A percentile compares a stretch with the other conserved stretches of the same genome.
Conservation (phyloP, 2,888 invertebrate genomes). For the Chaitophorus viminalis region DNA sequence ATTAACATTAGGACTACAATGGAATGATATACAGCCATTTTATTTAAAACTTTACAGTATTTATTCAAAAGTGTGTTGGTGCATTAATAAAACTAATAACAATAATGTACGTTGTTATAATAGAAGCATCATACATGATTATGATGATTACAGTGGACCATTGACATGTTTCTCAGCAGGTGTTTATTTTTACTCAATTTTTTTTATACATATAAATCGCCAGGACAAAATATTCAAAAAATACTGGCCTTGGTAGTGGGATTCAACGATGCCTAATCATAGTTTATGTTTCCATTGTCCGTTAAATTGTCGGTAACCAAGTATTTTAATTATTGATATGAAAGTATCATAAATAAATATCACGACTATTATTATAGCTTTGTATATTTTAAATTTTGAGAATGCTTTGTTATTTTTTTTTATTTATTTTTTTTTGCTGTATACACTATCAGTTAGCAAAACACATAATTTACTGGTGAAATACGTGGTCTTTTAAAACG, state of each 20-base stretch:
- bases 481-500: neutral
- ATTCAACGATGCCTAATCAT: neutral
- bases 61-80: neutral
- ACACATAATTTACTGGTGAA: neutral
- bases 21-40: neutral
- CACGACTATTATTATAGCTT: neutral
- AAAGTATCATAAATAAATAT: neutral
- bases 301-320: neutral
- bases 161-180: neutral
- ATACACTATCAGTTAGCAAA: neutral
- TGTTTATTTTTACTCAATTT: neutral
- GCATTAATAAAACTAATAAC: neutral
- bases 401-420: neutral
- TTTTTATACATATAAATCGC: neutral
- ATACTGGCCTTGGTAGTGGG: neutral
- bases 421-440: neutral
- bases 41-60: neutral
- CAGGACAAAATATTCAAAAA: neutral
- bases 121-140: neutral
- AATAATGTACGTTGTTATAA: neutral
- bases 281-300: neutral
- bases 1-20: neutral
- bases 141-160: neutral
- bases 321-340: neutral
- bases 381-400: neutral